phyloP scores from a whole-genome alignment of 2,113 vertebrate genomes.

The Lagopus muta region DNA sequence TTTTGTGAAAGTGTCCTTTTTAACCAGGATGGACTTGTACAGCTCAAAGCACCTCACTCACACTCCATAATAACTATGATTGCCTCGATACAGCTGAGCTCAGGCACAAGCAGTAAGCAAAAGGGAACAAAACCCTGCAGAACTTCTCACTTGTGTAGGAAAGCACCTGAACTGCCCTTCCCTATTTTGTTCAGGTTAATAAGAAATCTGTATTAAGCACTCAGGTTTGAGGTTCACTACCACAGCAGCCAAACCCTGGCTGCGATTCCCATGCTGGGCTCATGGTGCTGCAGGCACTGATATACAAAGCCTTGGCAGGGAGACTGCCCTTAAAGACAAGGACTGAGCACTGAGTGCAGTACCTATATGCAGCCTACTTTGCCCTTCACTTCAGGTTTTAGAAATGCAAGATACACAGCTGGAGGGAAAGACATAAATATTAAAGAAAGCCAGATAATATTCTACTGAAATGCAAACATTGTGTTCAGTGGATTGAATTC shows the following conservation, averaged over 20 bases:
- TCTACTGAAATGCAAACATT: conserved; percentile 34
- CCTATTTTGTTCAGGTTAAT: neutral
- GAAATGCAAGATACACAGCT: neutral
- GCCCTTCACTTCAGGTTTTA: neutral
- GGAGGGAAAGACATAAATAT: neutral
- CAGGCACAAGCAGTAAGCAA: neutral
- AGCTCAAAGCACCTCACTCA: neutral
- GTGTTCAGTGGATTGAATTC: conserved; percentile 43
- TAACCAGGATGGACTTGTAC: conserved; percentile 22
- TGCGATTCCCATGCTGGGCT: fast-evolving
- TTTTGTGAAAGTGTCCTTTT: neutral
- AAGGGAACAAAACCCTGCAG: neutral
- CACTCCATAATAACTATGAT: neutral
- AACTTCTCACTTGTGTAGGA: neutral
- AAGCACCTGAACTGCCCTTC: neutral
- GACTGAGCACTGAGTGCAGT: neutral
- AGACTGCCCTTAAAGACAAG: neutral
- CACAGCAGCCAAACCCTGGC: neutral
- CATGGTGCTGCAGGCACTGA: fast-evolving
- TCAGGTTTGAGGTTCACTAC: neutral
- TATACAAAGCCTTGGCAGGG: neutral
- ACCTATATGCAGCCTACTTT: conserved; percentile 1
- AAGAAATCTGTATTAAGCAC: neutral
- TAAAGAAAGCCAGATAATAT: neutral
- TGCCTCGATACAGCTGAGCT: neutral